These are phyloP conservation scores for Megalops atlanticus DNA, from an alignment of 2,113 vertebrate genomes.

Conservation along the genomic window DNA sequence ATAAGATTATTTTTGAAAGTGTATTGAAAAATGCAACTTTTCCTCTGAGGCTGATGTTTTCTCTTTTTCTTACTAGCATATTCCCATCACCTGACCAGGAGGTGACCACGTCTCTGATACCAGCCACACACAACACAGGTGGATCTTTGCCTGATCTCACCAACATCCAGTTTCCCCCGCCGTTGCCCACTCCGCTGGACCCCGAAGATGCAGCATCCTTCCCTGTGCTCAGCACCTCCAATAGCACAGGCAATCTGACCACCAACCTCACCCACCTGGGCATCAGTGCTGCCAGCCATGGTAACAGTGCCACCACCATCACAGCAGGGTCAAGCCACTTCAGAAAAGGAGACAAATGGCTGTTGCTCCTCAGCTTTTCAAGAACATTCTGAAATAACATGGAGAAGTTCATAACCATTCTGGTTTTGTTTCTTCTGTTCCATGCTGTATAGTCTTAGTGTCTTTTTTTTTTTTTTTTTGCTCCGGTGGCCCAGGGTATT, in stretches of 20 bases:
- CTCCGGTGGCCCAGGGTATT: no score
- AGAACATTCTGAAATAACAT: background rate
- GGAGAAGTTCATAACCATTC: background rate
- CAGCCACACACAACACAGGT: slow-evolving; percentile 87
- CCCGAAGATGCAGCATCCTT: slow-evolving; percentile 86
- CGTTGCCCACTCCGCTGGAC: slow-evolving; percentile 90
- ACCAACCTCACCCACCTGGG: slow-evolving; percentile 92
- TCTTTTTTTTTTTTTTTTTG: background rate
- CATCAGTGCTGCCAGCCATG: slow-evolving; percentile 80
- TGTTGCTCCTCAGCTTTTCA: no score
- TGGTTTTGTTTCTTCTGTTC: background rate
- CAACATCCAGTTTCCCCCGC: slow-evolving; percentile 97
- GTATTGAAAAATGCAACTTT: no score
- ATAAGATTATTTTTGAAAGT: no score
- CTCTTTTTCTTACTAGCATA: slow-evolving; percentile 71
- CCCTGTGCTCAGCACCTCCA: slow-evolving; percentile 81
- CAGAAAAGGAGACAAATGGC: background rate
- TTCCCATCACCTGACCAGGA: slow-evolving; percentile 95
- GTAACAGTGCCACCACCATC: slow-evolving; percentile 59
- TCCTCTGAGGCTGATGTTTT: background rate
- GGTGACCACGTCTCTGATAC: slow-evolving; percentile 80
- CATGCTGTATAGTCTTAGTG: background rate
- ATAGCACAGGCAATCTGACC: slow-evolving; percentile 85
- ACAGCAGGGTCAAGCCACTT: background rate
- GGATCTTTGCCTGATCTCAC: slow-evolving; percentile 95